Evolutionary conservation across 2,797 vertebrate species (phyloP).

Genomic region (Arnoldichthys spilopterus): DNA sequence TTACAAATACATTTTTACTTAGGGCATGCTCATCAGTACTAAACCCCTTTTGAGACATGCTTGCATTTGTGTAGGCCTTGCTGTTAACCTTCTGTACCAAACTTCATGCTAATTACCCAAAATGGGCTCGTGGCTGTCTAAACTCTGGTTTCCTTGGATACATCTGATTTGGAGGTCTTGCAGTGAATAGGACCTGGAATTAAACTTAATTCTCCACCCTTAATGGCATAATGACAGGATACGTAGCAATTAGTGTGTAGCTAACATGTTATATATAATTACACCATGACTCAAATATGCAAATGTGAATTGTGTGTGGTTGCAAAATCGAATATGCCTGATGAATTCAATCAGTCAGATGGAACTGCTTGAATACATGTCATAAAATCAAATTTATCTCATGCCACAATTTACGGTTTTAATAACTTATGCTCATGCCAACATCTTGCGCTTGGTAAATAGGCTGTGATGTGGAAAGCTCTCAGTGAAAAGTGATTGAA

Average conservation of each 20-base stretch:
- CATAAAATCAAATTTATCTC: slow-evolving; percentile 42
- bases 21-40: slow-evolving; percentile 1
- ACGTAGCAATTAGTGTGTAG: slow-evolving; percentile 49
- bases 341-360: slow-evolving; percentile 42
- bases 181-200: slow-evolving; percentile 43
- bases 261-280: slow-evolving; percentile 52
- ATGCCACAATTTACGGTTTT: slow-evolving; percentile 34
- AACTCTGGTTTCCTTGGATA: slow-evolving; percentile 58
- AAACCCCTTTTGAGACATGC: slow-evolving; percentile 8
- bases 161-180: slow-evolving; percentile 39
- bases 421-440: slow-evolving; percentile 9
- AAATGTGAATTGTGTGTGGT: slow-evolving; percentile 3
- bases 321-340: slow-evolving; percentile 31
- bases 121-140: slow-evolving; percentile 47
- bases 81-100: slow-evolving; percentile 44
- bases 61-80: slow-evolving; percentile 34
- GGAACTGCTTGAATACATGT: slow-evolving; percentile 20
- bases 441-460: background rate
- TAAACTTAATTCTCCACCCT: slow-evolving; percentile 41
- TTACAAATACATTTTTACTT: background rate
- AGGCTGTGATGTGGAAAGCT: slow-evolving; percentile 21
- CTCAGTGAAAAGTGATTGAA: slow-evolving; percentile 25
- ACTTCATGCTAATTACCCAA: slow-evolving; percentile 42
- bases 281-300: slow-evolving; percentile 41
- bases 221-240: slow-evolving; percentile 50